These are phyloP conservation scores for Cephalotes varians DNA, from an alignment of 2,888 invertebrate species.

Conservation along the genomic window DNA sequence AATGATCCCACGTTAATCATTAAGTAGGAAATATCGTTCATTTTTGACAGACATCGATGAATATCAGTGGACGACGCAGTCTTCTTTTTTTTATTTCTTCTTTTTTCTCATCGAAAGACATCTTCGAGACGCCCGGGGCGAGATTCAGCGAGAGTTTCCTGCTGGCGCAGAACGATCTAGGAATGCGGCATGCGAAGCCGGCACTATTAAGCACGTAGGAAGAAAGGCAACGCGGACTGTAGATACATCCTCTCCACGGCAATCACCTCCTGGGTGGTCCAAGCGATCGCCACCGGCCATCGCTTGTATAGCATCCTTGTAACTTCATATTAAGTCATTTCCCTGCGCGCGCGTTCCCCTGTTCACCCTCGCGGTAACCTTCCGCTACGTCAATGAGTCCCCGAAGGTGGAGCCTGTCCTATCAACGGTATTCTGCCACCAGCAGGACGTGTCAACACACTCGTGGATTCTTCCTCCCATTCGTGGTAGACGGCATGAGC, in stretches of 20 bases:
- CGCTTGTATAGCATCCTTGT: slow-evolving; percentile 62
- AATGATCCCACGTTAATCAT: background rate
- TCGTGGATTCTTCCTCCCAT: slow-evolving; percentile 21
- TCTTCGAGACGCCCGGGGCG: slow-evolving; percentile 51
- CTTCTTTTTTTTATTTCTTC: background rate
- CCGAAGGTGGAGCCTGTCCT: slow-evolving; percentile 56
- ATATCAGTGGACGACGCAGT: background rate
- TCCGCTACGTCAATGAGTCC: slow-evolving; percentile 64
- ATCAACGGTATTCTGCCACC: slow-evolving; percentile 38
- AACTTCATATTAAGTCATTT: slow-evolving; percentile 76
- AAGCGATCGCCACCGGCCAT: slow-evolving; percentile 77
- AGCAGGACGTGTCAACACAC: slow-evolving; percentile 55
- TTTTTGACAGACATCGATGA: background rate
- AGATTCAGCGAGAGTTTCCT: slow-evolving; percentile 64
- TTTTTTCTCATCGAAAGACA: slow-evolving; percentile 43
- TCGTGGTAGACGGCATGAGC: slow-evolving; percentile 7
- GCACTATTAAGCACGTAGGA: slow-evolving; percentile 65
- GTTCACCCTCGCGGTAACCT: slow-evolving; percentile 48
- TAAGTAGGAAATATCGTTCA: slow-evolving; percentile 12
- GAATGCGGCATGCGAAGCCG: slow-evolving; percentile 72
- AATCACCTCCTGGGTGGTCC: slow-evolving; percentile 84
- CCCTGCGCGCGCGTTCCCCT: slow-evolving; percentile 46
- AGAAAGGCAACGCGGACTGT: slow-evolving; percentile 57
- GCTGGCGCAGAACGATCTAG: slow-evolving; percentile 71
- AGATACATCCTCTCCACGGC: slow-evolving; percentile 80